phyloP scores from a whole-genome alignment of 1,140 invertebrate species.

The Macrostomum lignano region DNA sequence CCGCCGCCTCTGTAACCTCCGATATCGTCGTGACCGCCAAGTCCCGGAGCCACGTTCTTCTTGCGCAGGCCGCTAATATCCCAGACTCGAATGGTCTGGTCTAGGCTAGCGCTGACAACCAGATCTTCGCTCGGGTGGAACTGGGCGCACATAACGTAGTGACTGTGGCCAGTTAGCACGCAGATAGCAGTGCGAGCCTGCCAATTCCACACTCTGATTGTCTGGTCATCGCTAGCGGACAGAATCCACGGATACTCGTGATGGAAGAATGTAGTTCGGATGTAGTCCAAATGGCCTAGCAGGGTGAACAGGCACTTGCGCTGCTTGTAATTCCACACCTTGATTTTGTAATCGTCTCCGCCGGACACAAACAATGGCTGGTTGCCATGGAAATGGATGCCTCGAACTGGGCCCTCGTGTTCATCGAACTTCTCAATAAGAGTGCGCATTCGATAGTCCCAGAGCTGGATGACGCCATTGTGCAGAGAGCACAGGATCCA shows the following conservation, averaged over 20 bases:
- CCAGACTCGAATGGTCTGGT: constrained; percentile 93
- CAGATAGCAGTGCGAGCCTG: constrained; percentile 64
- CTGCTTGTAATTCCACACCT: constrained; percentile 98
- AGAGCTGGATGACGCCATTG: constrained; percentile 88
- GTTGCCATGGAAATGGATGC: constrained; percentile 85
- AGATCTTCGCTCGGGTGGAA: constrained; percentile 90
- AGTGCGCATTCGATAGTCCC: constrained; percentile 98
- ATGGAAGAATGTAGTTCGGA: constrained; percentile 82
- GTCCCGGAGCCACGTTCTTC: constrained; percentile 82
- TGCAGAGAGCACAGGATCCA: constrained; percentile 90
- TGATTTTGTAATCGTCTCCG: constrained; percentile 92
- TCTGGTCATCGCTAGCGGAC: constrained; percentile 74
- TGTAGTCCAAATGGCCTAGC: constrained; percentile 89
- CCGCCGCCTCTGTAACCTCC: constrained; percentile 20
- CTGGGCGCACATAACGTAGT: constrained; percentile 97
- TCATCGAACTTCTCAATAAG: constrained; percentile 96
- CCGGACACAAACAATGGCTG: constrained; percentile 96
- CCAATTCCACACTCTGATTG: constrained; percentile 98
- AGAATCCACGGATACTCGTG: constrained; percentile 98
- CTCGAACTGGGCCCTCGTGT: constrained; percentile 83
- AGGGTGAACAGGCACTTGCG: constrained; percentile 84
- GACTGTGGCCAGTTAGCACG: constrained; percentile 53
- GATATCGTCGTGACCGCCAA: constrained; percentile 55
- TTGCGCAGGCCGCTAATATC: constrained; percentile 80
- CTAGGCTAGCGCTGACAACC: constrained; percentile 78